Percentiles rank a stretch among this genome's conserved stretches.
phyloP scores from a whole-genome alignment of 2,113 vertebrate species.

The Lepus europaeus region DNA sequence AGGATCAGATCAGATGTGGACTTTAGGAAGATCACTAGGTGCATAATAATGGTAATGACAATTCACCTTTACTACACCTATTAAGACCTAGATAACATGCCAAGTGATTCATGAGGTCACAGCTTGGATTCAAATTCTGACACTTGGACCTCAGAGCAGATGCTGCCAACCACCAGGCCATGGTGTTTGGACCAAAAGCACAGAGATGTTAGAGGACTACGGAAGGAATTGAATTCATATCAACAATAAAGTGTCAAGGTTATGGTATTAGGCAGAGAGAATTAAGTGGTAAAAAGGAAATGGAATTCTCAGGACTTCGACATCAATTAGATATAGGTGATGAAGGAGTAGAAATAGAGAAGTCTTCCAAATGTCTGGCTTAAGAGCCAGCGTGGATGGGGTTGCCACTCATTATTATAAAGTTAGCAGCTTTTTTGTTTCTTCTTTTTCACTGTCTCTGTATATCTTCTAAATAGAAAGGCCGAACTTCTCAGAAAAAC shows the following conservation, averaged over 20 bases:
- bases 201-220: background rate
- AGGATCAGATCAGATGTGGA: background rate
- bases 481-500: background rate
- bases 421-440: background rate
- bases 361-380: background rate
- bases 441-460: background rate
- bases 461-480: constrained; percentile 46
- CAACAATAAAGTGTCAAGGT: background rate
- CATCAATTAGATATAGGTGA: background rate
- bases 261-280: background rate
- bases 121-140: background rate
- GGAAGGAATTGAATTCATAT: background rate
- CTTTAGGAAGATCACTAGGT: constrained; percentile 15
- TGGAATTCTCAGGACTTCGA: background rate
- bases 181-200: background rate
- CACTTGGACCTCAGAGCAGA: background rate
- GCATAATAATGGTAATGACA: background rate
- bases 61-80: constrained; percentile 1
- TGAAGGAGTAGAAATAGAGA: background rate
- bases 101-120: background rate
- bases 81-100: background rate
- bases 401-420: background rate
- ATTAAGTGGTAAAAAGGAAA: background rate
- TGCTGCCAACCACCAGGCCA: background rate
- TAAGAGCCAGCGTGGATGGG: background rate